Percentiles rank a stretch among this genome's conserved stretches.
Evolutionary conservation across 1,140 invertebrate genomes (phyloP).

Genomic region (Aphidius ervi): DNA sequence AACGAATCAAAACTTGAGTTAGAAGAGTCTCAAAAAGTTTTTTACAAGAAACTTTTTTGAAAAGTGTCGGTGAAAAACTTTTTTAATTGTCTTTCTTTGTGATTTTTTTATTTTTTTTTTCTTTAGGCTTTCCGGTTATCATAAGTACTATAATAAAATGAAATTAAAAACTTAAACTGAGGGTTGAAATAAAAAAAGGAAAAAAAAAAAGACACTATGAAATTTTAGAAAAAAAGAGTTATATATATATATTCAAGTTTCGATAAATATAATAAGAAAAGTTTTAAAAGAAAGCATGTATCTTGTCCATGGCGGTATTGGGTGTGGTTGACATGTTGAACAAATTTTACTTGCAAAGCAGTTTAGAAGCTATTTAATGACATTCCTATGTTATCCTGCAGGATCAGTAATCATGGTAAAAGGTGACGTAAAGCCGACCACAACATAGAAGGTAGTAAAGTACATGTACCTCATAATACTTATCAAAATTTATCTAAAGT

Average conservation of each 20-base stretch:
- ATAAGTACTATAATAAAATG: too few relatives aligned
- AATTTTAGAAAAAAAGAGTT: too few relatives aligned
- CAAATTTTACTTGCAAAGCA: constrained; percentile 10
- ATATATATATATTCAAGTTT: too few relatives aligned
- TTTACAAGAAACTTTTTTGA: too few relatives aligned
- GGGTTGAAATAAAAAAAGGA: too few relatives aligned
- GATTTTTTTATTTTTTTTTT: not conserved
- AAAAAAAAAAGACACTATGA: too few relatives aligned
- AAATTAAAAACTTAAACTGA: too few relatives aligned
- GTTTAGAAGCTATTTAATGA: constrained; percentile 7
- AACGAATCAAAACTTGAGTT: too few relatives aligned
- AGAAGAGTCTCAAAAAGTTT: too few relatives aligned
- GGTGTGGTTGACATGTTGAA: not conserved
- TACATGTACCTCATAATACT: constrained; percentile 31
- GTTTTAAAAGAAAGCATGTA: not conserved
- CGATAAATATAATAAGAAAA: too few relatives aligned
- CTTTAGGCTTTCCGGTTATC: not conserved
- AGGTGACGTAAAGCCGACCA: constrained; percentile 28
- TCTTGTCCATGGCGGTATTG: constrained; percentile 1
- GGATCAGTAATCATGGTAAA: constrained; percentile 20
- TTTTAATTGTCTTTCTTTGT: not conserved
- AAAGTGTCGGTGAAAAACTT: too few relatives aligned
- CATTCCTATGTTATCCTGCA: constrained; percentile 23
- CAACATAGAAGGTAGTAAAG: constrained; percentile 30
- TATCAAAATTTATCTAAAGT: constrained; percentile 17